These are phyloP conservation scores for Melanotus villosus DNA, from an alignment of 2,888 invertebrate species.

Conservation along the genomic window DNA sequence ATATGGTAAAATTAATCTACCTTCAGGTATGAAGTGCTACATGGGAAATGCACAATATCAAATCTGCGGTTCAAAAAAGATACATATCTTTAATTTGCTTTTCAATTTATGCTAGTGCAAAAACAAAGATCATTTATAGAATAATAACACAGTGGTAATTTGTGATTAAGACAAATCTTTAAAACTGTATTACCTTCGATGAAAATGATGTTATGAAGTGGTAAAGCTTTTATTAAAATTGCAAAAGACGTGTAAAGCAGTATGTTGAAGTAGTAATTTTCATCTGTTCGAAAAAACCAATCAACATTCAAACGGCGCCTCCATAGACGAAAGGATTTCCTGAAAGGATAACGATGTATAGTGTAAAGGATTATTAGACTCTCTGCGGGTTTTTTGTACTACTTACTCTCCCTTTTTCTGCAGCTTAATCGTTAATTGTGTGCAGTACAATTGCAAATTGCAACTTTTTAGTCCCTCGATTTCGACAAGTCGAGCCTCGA, in stretches of 20 bases:
- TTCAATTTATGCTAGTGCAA: no score
- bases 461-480: not conserved
- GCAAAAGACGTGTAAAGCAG: not conserved
- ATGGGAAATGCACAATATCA: no score
- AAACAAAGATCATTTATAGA: no score
- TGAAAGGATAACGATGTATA: constrained; percentile 37
- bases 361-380: constrained; percentile 25
- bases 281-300: constrained; percentile 28
- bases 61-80: no score
- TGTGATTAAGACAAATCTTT: no score
- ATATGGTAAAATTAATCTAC: no score
- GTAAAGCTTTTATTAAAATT: not conserved
- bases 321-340: constrained; percentile 15
- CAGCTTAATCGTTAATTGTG: constrained; percentile 21
- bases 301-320: constrained; percentile 10
- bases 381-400: constrained; percentile 13
- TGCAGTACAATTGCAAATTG: constrained; percentile 11
- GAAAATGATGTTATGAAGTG: no score
- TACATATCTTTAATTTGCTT: no score
- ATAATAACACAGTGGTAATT: no score
- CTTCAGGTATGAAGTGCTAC: no score
- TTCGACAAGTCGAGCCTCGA: not conserved
- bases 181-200: no score
- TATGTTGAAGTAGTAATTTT: constrained; percentile 17
- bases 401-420: constrained; percentile 1